phyloP scores from a whole-genome alignment of 2,888 invertebrate species.

The Colostygia pectinataria region DNA sequence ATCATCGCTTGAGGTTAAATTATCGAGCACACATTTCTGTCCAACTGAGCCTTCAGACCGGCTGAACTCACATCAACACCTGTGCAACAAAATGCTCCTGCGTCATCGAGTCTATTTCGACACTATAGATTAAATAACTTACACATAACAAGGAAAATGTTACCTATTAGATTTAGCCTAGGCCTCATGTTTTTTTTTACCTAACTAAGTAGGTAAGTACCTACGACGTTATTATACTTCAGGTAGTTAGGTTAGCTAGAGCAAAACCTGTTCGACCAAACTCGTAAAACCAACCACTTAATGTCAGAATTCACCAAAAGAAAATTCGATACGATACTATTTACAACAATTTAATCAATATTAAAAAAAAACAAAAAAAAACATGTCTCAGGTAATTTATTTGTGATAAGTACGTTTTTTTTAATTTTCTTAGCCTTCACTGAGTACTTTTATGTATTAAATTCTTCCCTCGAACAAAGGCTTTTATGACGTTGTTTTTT shows the following conservation, averaged over 20 bases:
- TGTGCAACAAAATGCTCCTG: conserved; percentile 55
- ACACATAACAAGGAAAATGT: conserved; percentile 50
- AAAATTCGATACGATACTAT: too few relatives aligned
- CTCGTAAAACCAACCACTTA: too few relatives aligned
- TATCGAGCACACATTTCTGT: conserved; percentile 38
- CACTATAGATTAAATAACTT: conserved; percentile 52
- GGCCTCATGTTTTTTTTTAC: neutral
- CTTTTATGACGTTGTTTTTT: conserved; percentile 43
- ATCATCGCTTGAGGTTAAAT: conserved; percentile 45
- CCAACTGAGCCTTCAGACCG: conserved; percentile 40
- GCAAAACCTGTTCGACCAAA: too few relatives aligned
- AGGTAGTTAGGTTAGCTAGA: too few relatives aligned
- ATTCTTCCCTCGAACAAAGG: conserved; percentile 35
- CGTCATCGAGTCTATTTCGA: conserved; percentile 72
- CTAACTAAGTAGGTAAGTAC: too few relatives aligned
- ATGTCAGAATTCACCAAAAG: too few relatives aligned
- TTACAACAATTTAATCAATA: too few relatives aligned
- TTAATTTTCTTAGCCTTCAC: too few relatives aligned
- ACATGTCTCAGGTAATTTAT: too few relatives aligned
- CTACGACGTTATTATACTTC: too few relatives aligned
- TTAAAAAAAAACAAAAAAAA: conserved; percentile 12
- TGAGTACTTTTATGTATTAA: too few relatives aligned
- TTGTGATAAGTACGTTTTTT: too few relatives aligned
- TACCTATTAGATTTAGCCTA: conserved; percentile 25
- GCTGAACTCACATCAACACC: conserved; percentile 63